Conservation (phyloP, 2,888 invertebrate genomes). For the Melieria omissa region DNA sequence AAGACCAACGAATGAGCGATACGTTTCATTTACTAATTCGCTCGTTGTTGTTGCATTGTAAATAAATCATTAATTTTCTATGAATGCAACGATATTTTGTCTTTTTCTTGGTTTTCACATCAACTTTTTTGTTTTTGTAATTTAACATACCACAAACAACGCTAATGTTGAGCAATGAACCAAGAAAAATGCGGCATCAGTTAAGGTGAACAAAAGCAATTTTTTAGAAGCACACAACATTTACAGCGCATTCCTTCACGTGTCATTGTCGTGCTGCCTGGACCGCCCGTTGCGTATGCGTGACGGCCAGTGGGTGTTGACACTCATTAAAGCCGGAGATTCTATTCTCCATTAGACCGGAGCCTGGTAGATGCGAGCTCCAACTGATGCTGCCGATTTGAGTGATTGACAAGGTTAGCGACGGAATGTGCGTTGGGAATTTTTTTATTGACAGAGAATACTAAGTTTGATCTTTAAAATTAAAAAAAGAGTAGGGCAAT, state of each 20-base stretch:
- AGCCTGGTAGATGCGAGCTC: too few species aligned
- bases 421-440: too few species aligned
- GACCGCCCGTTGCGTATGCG: slow-evolving; percentile 43
- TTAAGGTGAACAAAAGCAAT: not conserved
- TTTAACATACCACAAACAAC: too few species aligned
- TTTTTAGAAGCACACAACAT: not conserved
- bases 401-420: too few species aligned
- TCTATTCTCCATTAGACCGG: too few species aligned
- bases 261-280: not conserved
- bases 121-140: not conserved
- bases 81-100: not conserved
- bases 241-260: not conserved
- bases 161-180: too few species aligned
- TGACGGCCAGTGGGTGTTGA: slow-evolving; percentile 59
- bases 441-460: too few species aligned
- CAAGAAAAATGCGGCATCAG: not conserved
- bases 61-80: slow-evolving; percentile 5
- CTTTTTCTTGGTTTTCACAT: not conserved
- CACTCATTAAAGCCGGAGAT: slow-evolving; percentile 46
- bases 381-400: too few species aligned
- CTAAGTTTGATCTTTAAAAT: too few species aligned
- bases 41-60: not conserved
- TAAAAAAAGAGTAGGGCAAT: too few species aligned
- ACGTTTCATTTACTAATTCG: not conserved
- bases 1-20: not conserved